Evolutionary conservation across 2,797 vertebrate genomes (phyloP).

Genomic region (Scleropages formosus): DNA sequence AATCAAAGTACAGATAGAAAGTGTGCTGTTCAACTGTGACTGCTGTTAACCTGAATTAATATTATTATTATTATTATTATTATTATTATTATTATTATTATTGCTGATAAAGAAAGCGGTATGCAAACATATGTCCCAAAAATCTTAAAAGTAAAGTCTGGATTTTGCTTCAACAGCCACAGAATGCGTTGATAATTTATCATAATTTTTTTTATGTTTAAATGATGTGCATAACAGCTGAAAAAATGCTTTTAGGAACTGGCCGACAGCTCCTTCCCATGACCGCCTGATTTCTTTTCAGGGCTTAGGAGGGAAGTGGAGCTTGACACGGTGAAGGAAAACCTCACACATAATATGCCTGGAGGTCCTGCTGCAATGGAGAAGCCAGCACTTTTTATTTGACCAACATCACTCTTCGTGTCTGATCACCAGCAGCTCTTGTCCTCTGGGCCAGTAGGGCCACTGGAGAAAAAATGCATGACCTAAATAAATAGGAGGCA

Average conservation of each 20-base stretch:
- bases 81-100: no score
- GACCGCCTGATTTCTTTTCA: slow-evolving; percentile 16
- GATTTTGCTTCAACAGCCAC: no score
- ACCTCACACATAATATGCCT: not conserved
- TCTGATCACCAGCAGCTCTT: slow-evolving; percentile 1
- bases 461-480: slow-evolving; percentile 5
- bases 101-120: no score
- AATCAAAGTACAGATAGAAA: no score
- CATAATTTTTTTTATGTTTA: not conserved
- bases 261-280: slow-evolving; percentile 24
- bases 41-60: no score
- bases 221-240: slow-evolving; percentile 20
- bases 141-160: no score
- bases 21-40: no score
- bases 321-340: not conserved
- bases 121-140: no score
- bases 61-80: no score
- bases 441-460: not conserved
- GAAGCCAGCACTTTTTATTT: no score
- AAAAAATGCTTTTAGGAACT: not conserved
- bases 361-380: not conserved
- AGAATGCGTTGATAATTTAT: not conserved
- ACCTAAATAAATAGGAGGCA: slow-evolving; percentile 15
- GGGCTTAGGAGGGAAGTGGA: slow-evolving; percentile 6
- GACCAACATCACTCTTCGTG: not conserved